These are phyloP conservation scores for Diadegma fenestrale DNA, from an alignment of 2,888 invertebrate genomes.

Conservation along the genomic window DNA sequence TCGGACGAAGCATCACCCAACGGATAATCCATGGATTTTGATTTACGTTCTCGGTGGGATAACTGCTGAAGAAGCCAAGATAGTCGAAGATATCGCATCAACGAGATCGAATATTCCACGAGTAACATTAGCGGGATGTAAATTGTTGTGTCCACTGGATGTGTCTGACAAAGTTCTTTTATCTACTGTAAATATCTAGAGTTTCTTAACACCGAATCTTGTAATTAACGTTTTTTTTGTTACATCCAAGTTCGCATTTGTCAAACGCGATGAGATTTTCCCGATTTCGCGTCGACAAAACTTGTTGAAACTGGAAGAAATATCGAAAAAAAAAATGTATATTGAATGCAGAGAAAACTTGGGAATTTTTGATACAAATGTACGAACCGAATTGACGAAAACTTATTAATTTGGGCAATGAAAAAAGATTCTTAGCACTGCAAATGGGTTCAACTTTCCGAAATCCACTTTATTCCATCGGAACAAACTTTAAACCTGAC, in stretches of 20 bases:
- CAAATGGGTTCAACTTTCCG: slow-evolving; percentile 6
- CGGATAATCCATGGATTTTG: slow-evolving; percentile 88
- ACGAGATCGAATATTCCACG: slow-evolving; percentile 69
- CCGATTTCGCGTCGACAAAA: background rate
- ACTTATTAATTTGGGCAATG: background rate
- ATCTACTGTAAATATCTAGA: slow-evolving; percentile 73
- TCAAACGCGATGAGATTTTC: background rate
- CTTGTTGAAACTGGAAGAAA: background rate
- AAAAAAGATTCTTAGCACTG: background rate
- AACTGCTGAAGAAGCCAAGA: slow-evolving; percentile 88
- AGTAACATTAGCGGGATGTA: slow-evolving; percentile 81
- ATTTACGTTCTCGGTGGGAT: slow-evolving; percentile 89
- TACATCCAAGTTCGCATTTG: background rate
- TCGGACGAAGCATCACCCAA: slow-evolving; percentile 86
- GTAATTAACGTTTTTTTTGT: slow-evolving; percentile 16
- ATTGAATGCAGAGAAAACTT: background rate
- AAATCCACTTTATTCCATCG: slow-evolving; percentile 64
- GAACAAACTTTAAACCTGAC: slow-evolving; percentile 63
- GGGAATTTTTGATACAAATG: background rate
- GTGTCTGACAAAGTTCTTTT: slow-evolving; percentile 79
- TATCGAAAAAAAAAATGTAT: background rate
- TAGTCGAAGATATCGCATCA: slow-evolving; percentile 82
- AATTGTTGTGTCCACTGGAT: slow-evolving; percentile 80
- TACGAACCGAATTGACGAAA: background rate
- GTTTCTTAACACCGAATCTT: slow-evolving; percentile 39